Conservation (phyloP, 2,888 invertebrate species). For the Camptogramma bilineatum region DNA sequence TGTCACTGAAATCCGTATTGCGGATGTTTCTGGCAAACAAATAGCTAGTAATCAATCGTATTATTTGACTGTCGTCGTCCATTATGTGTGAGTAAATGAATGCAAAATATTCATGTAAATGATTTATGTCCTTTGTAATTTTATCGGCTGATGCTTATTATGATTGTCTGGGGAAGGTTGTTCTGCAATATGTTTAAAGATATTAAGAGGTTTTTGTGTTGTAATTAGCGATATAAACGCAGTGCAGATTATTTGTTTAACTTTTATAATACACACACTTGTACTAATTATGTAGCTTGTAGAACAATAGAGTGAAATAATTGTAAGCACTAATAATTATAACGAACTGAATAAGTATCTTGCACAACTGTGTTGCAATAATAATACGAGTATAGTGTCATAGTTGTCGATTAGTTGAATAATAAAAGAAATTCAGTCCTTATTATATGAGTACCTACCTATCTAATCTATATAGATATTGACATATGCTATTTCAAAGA, state of each 20-base stretch:
- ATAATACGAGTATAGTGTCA: not conserved
- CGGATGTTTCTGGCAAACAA: constrained; percentile 66
- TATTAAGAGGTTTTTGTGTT: not conserved
- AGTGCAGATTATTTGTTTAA: not conserved
- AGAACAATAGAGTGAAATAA: not conserved
- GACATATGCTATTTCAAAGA: not conserved
- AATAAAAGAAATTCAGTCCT: not conserved
- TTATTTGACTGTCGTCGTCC: constrained; percentile 60
- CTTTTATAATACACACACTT: not conserved
- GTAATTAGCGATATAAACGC: not conserved
- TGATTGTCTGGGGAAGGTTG: constrained; percentile 1
- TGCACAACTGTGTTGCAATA: not conserved
- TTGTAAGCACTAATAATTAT: not conserved
- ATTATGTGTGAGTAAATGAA: constrained; percentile 48
- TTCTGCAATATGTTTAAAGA: not conserved
- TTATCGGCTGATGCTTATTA: constrained; percentile 20
- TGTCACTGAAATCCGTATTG: constrained; percentile 61
- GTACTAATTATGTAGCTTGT: not conserved
- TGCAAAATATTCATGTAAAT: constrained; percentile 51
- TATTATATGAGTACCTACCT: not conserved
- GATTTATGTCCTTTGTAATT: constrained; percentile 35
- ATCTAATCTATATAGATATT: not conserved
- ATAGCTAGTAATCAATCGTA: constrained; percentile 69
- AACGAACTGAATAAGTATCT: too few species aligned
- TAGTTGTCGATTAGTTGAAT: not conserved